Evolutionary conservation across 1,140 invertebrate genomes (phyloP), one percentile per base, ranked within the genome.

Genomic region (Leptinotarsa lineolata): DNA sequence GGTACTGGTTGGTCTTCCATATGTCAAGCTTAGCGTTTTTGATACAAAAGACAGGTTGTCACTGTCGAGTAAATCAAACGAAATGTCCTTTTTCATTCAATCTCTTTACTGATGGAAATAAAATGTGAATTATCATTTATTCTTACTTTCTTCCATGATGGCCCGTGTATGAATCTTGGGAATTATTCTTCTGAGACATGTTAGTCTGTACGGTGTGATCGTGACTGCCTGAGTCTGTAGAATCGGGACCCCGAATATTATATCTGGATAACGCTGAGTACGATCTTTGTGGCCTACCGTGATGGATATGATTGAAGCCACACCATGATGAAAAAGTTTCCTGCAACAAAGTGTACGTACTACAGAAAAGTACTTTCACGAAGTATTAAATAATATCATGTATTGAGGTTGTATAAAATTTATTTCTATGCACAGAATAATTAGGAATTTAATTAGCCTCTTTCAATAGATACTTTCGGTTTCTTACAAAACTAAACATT

Each of bases 151-250:
- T 63, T 63, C 61, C 61, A 22, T 63, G 20, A 21, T 30, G 45
- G 6, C 66, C 65, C 12, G 24, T 72, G 18, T 54, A 64, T 44
- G 80, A 75, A 58, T 75, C 75, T 12, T 79, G 74, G 1, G 75
- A 77, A 4, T 78, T 68, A 76, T 85, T 86, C 16, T 76, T 72
- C 39, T 75, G n/a, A 18, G 83, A 81, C 16, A 77, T 80, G 54
- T 79, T 83, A 21, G 77, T 80, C 48, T 79, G 77, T 45, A 78
- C 59, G 13, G 75, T 80, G 63, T 71, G 66, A 45, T 80, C 76
- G 54, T 79, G 74, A 58, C 76, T 77, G 61, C 76, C 77, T 6
- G 80, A 81, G 48, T 81, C 80, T 8, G 72, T 76, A 0, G 80
- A 81, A 54, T 81, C 80, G 1, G 70, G 68, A 65, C 65, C 64